Conservation (phyloP, 2,797 vertebrate genomes). For the Sebastes dallii region DNA sequence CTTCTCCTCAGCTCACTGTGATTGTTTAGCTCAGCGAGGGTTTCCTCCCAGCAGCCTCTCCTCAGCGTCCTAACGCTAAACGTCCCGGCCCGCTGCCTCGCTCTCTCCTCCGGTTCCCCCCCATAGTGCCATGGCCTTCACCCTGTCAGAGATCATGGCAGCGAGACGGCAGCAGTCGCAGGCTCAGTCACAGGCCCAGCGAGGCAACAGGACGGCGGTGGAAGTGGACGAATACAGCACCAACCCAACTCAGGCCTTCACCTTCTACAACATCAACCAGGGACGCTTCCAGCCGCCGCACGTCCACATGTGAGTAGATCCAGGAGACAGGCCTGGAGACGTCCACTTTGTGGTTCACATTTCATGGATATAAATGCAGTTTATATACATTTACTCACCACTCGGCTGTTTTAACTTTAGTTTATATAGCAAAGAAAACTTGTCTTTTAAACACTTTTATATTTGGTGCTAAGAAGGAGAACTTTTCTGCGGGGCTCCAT, state of each 20-base stretch:
- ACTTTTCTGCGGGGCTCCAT: neutral
- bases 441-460: neutral
- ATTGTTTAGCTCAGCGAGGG: conserved; percentile 74
- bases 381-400: neutral
- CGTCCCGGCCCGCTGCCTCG: conserved; percentile 62
- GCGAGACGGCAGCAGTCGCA: conserved; percentile 87
- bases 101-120: neutral
- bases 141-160: conserved; percentile 94
- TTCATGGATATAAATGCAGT: neutral
- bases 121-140: conserved; percentile 88
- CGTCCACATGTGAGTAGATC: conserved; percentile 93
- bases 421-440: neutral
- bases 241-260: conserved; percentile 98
- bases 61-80: neutral
- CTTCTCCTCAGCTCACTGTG: conserved; percentile 59
- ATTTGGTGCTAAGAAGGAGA: neutral
- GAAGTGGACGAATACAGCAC: conserved; percentile 98
- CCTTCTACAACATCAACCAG: conserved; percentile 99
- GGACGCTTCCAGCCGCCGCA: conserved; percentile 97
- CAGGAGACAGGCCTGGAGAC: neutral
- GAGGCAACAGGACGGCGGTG: conserved; percentile 85
- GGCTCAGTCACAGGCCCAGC: conserved; percentile 84
- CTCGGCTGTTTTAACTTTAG: neutral
- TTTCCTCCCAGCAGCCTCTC: conserved; percentile 53
- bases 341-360: neutral